Evolutionary conservation across 1,140 invertebrate species (phyloP).

Genomic region (Drosophila grimshawi): DNA sequence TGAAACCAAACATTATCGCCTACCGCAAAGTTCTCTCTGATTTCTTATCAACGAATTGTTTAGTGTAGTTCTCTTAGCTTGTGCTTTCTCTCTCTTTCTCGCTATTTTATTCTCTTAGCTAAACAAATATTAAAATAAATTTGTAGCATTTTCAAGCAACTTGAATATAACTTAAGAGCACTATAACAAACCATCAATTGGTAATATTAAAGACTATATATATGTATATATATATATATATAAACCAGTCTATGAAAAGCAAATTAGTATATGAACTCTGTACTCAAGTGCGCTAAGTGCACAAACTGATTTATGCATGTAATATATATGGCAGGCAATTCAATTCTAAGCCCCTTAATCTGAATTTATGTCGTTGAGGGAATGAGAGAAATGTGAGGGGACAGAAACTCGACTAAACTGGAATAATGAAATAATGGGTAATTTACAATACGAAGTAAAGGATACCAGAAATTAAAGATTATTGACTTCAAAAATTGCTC

Average conservation of each 20-base stretch:
- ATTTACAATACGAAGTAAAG: too few species aligned
- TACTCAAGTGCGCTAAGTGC: not conserved
- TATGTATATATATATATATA: not conserved
- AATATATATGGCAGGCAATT: constrained; percentile 46
- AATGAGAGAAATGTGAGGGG: constrained; percentile 1
- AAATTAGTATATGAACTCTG: not conserved
- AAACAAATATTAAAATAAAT: not conserved
- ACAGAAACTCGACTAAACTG: constrained; percentile 5
- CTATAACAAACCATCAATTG: not conserved
- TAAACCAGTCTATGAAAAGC: not conserved
- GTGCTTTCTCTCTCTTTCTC: not conserved
- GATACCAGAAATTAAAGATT: too few species aligned
- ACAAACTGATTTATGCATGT: constrained; percentile 26
- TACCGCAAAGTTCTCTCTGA: not conserved
- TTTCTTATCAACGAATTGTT: constrained; percentile 16
- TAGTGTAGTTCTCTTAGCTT: not conserved
- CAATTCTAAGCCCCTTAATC: constrained; percentile 46
- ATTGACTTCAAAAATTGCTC: too few species aligned
- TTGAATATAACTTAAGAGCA: not conserved
- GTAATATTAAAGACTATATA: not conserved
- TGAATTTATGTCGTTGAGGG: constrained; percentile 34
- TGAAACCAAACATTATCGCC: constrained; percentile 3
- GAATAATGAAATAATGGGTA: constrained; percentile 6
- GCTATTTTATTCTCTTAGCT: constrained; percentile 3
- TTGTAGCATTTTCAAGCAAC: not conserved